phyloP scores from a whole-genome alignment of 2,888 invertebrate species.

The Cantharis flavilabris region DNA sequence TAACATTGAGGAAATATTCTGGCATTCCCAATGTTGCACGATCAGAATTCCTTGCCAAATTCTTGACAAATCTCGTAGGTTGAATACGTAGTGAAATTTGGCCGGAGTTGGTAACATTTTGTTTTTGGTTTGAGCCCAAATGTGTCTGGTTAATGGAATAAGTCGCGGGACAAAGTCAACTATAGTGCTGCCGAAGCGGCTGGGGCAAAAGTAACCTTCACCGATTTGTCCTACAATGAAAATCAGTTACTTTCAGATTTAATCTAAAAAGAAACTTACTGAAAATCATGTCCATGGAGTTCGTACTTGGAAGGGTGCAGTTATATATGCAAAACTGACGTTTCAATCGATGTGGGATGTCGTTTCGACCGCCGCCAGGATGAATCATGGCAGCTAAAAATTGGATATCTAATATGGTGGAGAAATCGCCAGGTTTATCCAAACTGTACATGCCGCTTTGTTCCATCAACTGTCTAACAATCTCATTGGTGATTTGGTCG shows the following conservation, averaged over 20 bases:
- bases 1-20: conserved; percentile 61
- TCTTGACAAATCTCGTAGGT: conserved; percentile 84
- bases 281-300: conserved; percentile 89
- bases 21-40: conserved; percentile 72
- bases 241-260: neutral
- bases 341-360: conserved; percentile 84
- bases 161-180: conserved; percentile 72
- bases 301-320: conserved; percentile 82
- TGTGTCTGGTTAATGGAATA: conserved; percentile 77
- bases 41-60: conserved; percentile 91
- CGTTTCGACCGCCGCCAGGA: conserved; percentile 90
- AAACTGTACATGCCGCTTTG: conserved; percentile 84
- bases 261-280: conserved; percentile 55
- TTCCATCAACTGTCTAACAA: conserved; percentile 88
- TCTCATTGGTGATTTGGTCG: conserved; percentile 90
- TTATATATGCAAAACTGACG: conserved; percentile 86
- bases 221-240: conserved; percentile 70
- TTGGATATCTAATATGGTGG: conserved; percentile 77
- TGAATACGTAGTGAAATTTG: conserved; percentile 91
- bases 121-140: conserved; percentile 85
- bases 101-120: conserved; percentile 92
- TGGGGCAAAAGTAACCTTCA: conserved; percentile 77
- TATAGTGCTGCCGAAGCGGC: conserved; percentile 70
- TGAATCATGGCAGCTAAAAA: conserved; percentile 90
- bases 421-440: conserved; percentile 88